These are phyloP conservation scores for Venustaconcha ellipsiformis DNA, from an alignment of 1,140 invertebrate genomes.

Conservation along the genomic window DNA sequence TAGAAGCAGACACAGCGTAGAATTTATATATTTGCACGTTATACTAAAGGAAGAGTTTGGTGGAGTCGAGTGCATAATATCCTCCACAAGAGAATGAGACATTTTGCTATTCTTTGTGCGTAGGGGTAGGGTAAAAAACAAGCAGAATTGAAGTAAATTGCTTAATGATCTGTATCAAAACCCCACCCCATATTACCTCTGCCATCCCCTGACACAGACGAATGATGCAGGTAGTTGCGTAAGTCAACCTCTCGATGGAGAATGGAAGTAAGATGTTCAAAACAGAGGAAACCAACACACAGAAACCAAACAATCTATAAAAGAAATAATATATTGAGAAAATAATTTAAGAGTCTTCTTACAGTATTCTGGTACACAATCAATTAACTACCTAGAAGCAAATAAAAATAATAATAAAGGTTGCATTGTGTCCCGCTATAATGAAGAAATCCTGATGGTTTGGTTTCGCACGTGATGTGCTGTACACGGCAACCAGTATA, in stretches of 20 bases:
- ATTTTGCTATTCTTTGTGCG: neutral
- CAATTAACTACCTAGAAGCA: neutral
- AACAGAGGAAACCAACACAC: conserved; percentile 55
- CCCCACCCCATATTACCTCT: conserved; percentile 37
- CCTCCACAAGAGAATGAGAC: neutral
- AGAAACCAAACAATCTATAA: conserved; percentile 60
- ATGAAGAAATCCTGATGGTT: too few species aligned
- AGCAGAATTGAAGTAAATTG: neutral
- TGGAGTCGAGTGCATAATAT: neutral
- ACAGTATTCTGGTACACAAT: neutral
- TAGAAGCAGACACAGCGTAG: too few species aligned
- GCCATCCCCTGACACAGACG: conserved; percentile 54
- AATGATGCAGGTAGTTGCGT: conserved; percentile 47
- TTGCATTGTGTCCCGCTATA: too few species aligned
- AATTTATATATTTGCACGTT: too few species aligned
- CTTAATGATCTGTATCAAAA: neutral
- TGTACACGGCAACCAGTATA: too few species aligned
- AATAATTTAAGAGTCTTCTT: neutral
- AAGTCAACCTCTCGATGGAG: conserved; percentile 47
- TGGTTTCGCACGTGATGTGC: too few species aligned
- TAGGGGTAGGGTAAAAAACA: neutral
- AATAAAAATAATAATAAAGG: neutral
- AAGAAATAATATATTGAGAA: neutral
- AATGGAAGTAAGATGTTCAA: conserved; percentile 61
- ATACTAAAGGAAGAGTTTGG: too few species aligned